These are phyloP conservation scores for Homalodisca vitripennis DNA, from an alignment of 1,140 invertebrate species.

Conservation along the genomic window DNA sequence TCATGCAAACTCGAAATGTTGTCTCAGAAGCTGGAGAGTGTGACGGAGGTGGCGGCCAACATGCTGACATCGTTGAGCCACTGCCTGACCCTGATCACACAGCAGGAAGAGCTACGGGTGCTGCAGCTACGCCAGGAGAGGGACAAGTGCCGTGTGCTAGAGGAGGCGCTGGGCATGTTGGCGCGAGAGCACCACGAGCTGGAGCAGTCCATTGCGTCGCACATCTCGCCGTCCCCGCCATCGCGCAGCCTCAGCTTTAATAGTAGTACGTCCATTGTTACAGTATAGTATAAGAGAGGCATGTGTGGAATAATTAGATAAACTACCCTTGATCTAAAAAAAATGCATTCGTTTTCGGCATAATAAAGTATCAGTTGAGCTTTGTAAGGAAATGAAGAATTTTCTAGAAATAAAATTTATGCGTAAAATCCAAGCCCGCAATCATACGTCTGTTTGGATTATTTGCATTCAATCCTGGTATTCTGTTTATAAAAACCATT, in stretches of 20 bases:
- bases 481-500: too few relatives aligned
- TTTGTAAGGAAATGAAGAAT: too few relatives aligned
- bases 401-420: too few relatives aligned
- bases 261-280: slow-evolving; percentile 31
- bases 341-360: too few relatives aligned
- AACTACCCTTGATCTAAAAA: too few relatives aligned
- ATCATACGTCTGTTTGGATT: too few relatives aligned
- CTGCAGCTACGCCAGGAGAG: slow-evolving; percentile 47
- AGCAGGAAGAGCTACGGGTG: slow-evolving; percentile 52
- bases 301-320: neutral
- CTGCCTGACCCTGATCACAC: slow-evolving; percentile 52
- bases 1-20: too few relatives aligned
- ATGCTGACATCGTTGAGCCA: slow-evolving; percentile 50
- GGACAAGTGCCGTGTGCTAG: slow-evolving; percentile 64
- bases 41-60: slow-evolving; percentile 44
- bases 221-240: slow-evolving; percentile 42
- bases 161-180: slow-evolving; percentile 65
- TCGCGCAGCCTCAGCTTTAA: slow-evolving; percentile 26
- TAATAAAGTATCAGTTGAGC: too few relatives aligned
- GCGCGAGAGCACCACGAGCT: slow-evolving; percentile 67
- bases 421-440: too few relatives aligned
- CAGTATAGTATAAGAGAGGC: too few relatives aligned
- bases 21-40: slow-evolving; percentile 42
- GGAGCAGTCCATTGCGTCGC: slow-evolving; percentile 58
- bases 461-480: too few relatives aligned